A percentile compares a stretch with the other conserved stretches of the same genome.
Conservation (phyloP, 2,113 vertebrate species). For the Petrocephalus zakoni region DNA sequence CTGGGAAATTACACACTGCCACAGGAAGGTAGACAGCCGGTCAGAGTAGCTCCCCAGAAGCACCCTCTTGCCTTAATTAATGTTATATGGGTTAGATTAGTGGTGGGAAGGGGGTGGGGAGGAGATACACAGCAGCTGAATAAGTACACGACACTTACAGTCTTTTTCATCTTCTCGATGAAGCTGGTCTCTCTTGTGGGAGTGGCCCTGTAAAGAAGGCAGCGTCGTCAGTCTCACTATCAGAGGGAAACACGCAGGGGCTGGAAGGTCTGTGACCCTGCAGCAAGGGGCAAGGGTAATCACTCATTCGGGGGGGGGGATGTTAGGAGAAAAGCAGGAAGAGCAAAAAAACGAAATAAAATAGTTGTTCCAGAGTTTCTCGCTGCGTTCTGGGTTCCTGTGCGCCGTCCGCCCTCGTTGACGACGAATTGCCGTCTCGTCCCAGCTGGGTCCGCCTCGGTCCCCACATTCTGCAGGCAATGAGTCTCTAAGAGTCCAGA, state of each 20-base stretch:
- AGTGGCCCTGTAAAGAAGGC: constrained; percentile 55
- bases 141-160: constrained; percentile 61
- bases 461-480: not conserved
- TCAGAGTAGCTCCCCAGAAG: not conserved
- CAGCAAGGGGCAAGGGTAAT: not conserved
- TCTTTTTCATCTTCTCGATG: constrained; percentile 99
- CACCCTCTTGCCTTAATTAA: not conserved
- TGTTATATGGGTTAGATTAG: not conserved
- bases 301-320: not conserved
- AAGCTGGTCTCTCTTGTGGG: constrained; percentile 81
- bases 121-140: not conserved
- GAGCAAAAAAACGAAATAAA: not conserved
- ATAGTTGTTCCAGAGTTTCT: not conserved
- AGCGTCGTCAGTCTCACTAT: not conserved
- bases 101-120: not conserved
- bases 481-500: no score
- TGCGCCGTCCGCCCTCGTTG: not conserved
- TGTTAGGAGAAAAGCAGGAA: not conserved
- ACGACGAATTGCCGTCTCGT: not conserved
- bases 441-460: not conserved
- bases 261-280: not conserved
- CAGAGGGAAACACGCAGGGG: not conserved
- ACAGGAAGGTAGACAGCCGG: not conserved
- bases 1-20: not conserved
- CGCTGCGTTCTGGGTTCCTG: not conserved